Percentiles rank a stretch among this genome's conserved stretches.
phyloP scores from a whole-genome alignment of 2,113 vertebrate species.

The Cygnus buccinator region DNA sequence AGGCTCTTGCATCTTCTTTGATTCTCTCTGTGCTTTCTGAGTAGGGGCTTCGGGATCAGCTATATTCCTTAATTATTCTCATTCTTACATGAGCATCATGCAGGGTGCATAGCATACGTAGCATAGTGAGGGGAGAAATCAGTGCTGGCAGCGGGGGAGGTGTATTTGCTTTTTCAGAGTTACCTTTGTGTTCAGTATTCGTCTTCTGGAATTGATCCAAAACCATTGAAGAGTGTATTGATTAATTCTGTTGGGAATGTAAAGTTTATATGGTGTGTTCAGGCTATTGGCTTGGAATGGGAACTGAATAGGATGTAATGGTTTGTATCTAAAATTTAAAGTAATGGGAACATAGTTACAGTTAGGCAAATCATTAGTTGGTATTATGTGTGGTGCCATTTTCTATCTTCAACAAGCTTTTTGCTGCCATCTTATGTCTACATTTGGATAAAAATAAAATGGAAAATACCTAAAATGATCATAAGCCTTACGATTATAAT shows the following conservation, averaged over 20 bases:
- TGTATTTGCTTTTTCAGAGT: neutral
- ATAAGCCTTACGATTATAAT: neutral
- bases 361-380: neutral
- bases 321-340: neutral
- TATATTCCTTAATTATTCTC: neutral
- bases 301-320: neutral
- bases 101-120: neutral
- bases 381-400: neutral
- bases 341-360: neutral
- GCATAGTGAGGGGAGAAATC: neutral
- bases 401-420: constrained; percentile 4
- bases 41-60: fast-evolving
- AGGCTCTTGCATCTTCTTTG: neutral
- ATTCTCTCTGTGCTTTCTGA: neutral
- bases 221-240: neutral
- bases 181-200: neutral
- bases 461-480: neutral
- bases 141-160: neutral
- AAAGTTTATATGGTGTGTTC: neutral
- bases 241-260: neutral
- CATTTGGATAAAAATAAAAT: constrained; percentile 21
- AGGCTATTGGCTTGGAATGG: neutral
- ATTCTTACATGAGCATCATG: fast-evolving
- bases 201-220: neutral
- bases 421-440: neutral